Conservation (phyloP, 2,888 invertebrate species). For the Alloscopus bannaensis region DNA sequence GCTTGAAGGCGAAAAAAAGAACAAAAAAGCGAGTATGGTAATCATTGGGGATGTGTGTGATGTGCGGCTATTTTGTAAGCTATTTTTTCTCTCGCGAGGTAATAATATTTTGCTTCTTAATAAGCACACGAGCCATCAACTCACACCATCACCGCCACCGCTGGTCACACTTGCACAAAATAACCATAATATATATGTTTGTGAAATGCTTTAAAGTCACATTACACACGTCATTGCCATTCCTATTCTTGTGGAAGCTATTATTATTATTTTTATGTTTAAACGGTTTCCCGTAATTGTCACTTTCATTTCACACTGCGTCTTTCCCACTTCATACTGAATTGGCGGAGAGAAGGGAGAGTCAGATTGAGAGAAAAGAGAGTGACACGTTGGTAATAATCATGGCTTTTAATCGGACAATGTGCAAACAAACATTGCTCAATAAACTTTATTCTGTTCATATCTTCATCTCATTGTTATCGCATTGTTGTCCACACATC, state of each 20-base stretch:
- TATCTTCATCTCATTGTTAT: slow-evolving; percentile 19
- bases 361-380: no score
- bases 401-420: slow-evolving; percentile 28
- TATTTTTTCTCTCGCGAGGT: no score
- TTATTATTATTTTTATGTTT: no score
- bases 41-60: no score
- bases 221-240: slow-evolving; percentile 14
- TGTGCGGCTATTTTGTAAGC: slow-evolving; percentile 27
- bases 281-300: no score
- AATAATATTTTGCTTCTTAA: slow-evolving; percentile 37
- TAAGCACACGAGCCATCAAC: slow-evolving; percentile 47
- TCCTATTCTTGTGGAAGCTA: neutral
- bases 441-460: slow-evolving; percentile 15
- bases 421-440: slow-evolving; percentile 50
- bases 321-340: no score
- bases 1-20: slow-evolving; percentile 7
- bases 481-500: slow-evolving; percentile 25
- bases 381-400: no score
- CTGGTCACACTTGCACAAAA: slow-evolving; percentile 5
- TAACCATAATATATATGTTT: no score
- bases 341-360: no score
- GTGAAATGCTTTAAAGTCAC: no score
- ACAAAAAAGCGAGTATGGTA: slow-evolving; percentile 51
- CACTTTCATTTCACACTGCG: slow-evolving; percentile 42
- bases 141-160: slow-evolving; percentile 18